A percentile compares a stretch with the other conserved stretches of the same genome.
phyloP scores from a whole-genome alignment of 2,113 vertebrate species.

The Platysternon megacephalum region DNA sequence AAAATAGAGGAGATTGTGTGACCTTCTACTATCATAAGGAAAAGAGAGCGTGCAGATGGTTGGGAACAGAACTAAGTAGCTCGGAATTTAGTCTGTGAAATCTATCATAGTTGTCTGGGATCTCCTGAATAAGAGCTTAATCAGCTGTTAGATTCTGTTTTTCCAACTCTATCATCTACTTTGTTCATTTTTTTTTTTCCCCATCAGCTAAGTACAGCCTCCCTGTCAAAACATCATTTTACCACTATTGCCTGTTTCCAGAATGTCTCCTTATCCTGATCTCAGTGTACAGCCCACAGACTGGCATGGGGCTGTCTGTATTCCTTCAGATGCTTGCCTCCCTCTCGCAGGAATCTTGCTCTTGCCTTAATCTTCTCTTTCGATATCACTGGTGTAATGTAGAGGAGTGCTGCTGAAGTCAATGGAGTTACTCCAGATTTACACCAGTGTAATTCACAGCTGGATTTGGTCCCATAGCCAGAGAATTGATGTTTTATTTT shows the following conservation, averaged over 20 bases:
- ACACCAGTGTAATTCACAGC: accelerated
- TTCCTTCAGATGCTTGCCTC: not conserved
- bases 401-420: accelerated
- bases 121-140: not conserved
- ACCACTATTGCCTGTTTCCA: slow-evolving; percentile 54
- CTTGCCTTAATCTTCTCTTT: not conserved
- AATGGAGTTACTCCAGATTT: accelerated
- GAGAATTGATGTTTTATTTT: not conserved
- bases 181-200: slow-evolving; percentile 26
- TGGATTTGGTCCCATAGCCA: accelerated
- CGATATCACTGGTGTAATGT: accelerated
- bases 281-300: slow-evolving; percentile 13
- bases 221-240: slow-evolving; percentile 72
- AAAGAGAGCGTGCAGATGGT: not conserved
- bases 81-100: slow-evolving; percentile 18
- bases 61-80: not conserved
- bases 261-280: slow-evolving; percentile 33
- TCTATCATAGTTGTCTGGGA: not conserved
- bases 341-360: not conserved
- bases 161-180: slow-evolving; percentile 57
- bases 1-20: not conserved
- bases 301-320: not conserved
- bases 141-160: slow-evolving; percentile 54
- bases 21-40: not conserved
- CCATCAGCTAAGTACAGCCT: slow-evolving; percentile 42